Conservation (phyloP, 2,797 vertebrate genomes). For the Sebastes aleutianus region DNA sequence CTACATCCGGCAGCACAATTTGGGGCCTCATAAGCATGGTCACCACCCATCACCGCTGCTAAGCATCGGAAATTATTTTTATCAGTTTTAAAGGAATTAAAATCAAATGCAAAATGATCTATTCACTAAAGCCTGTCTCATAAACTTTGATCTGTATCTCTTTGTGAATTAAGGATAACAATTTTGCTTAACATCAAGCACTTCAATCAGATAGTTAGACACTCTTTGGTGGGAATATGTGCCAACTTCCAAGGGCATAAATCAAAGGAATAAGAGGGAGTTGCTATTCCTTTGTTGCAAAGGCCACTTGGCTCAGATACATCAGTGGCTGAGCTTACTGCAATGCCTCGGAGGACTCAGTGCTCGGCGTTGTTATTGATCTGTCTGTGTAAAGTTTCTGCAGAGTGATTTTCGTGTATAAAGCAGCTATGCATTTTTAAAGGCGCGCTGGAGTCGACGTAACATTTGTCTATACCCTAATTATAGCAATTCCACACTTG, state of each 20-base stretch:
- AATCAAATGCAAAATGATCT: conserved; percentile 62
- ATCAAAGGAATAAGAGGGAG: conserved; percentile 73
- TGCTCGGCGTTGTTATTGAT: conserved; percentile 76
- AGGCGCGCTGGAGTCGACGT: conserved; percentile 45
- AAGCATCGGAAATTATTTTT: conserved; percentile 12
- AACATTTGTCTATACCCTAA: conserved; percentile 68
- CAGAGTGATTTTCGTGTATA: conserved; percentile 70
- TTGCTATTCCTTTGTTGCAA: conserved; percentile 75
- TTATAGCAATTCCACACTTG: conserved; percentile 62
- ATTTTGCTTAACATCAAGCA: conserved; percentile 68
- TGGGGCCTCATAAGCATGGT: neutral
- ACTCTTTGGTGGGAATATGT: conserved; percentile 69
- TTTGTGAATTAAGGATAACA: conserved; percentile 70
- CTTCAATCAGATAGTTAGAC: conserved; percentile 66
- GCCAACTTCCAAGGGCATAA: conserved; percentile 71
- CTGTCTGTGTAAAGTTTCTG: conserved; percentile 80
- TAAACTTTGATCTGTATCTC: conserved; percentile 63
- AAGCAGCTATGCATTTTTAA: conserved; percentile 73
- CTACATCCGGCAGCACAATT: neutral
- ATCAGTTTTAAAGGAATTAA: conserved; percentile 48
- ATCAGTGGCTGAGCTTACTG: conserved; percentile 74
- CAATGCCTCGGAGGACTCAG: conserved; percentile 69
- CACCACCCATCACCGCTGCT: neutral
- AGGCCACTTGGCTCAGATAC: conserved; percentile 75
- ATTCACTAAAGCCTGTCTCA: conserved; percentile 43